Conservation (phyloP, 2,797 vertebrate species). For the Podarcis lilfordi region DNA sequence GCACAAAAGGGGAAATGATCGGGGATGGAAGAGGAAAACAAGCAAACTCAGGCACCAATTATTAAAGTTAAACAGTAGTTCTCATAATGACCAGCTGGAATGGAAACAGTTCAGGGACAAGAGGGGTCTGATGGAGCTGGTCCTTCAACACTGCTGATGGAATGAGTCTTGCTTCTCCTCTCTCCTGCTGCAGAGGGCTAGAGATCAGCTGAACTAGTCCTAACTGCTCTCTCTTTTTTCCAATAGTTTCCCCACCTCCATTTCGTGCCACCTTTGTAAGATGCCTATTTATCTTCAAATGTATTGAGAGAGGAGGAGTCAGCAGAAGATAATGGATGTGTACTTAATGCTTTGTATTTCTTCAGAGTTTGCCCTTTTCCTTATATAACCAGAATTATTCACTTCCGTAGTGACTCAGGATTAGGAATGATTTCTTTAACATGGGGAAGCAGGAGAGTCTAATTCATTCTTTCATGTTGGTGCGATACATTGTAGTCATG, state of each 20-base stretch:
- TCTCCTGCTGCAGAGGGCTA: too few species aligned
- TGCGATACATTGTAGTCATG: not conserved
- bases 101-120: too few species aligned
- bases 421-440: not conserved
- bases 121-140: too few species aligned
- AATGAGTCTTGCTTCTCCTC: too few species aligned
- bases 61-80: too few species aligned
- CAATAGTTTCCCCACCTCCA: not conserved
- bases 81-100: too few species aligned
- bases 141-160: too few species aligned
- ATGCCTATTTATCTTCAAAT: not conserved
- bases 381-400: not conserved
- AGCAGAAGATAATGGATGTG: slow-evolving; percentile 20
- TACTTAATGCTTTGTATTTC: not conserved
- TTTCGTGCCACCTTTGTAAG: not conserved
- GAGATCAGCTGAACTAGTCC: not conserved
- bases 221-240: not conserved
- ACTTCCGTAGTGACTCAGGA: slow-evolving; percentile 27
- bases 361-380: slow-evolving; percentile 7
- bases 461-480: slow-evolving; percentile 7
- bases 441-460: not conserved
- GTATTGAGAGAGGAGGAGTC: not conserved
- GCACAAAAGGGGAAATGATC: too few species aligned
- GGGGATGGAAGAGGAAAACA: too few species aligned
- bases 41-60: too few species aligned